Base-by-base conservation (phyloP, 1,140 invertebrate genomes). In the Dendrolimus punctatus region DNA sequence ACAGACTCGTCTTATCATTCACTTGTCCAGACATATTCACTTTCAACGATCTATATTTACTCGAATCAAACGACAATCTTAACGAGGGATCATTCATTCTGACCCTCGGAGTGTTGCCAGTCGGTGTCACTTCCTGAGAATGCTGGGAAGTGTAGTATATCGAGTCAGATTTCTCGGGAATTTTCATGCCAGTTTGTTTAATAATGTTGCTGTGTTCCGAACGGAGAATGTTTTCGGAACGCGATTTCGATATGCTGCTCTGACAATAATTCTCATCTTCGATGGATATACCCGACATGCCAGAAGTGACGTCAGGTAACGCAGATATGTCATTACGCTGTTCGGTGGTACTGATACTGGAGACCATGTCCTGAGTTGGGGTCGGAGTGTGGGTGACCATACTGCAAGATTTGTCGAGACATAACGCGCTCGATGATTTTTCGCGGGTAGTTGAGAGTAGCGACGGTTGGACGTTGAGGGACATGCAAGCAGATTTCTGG, bases 351-450 rank as follows among this genome's bases (percentile, higher is more conserved):
- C 86, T 88, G 23, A 88, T 79, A 47, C 85, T 87, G n/a, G 86
- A 88, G 5, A 88, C 86, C 86, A 87, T 88, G 64, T 88, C 86
- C 47, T 87, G 86, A 1, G 86, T 87, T 9, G 86, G 85, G 0
- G 86, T 88, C 1, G 86, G 86, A 0, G 85, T 88, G 61, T 88
- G 86, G 4, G 85, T 88, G 54, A 82, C 69, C 51, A 80, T 63
- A 48, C 81, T 82, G 51, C 76, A 80, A 0, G 86, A 87, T 52
- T 87, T 87, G 64, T 87, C 85, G 10, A 87, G 73, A 52, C 82
- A 85, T 5, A 87, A 63, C 0, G 85, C 85, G 51, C 83, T 87
- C 5, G 84, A 87, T 7, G 85, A 87, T 39, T 86, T 86, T 40
- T 88, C 85, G 48, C 80, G 66, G 0, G 81, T 78, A 2, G 78